A percentile compares a stretch with the other conserved stretches of the same genome.
Evolutionary conservation across 2,797 vertebrate species (phyloP).

Genomic region (Pogoniulus pusillus): DNA sequence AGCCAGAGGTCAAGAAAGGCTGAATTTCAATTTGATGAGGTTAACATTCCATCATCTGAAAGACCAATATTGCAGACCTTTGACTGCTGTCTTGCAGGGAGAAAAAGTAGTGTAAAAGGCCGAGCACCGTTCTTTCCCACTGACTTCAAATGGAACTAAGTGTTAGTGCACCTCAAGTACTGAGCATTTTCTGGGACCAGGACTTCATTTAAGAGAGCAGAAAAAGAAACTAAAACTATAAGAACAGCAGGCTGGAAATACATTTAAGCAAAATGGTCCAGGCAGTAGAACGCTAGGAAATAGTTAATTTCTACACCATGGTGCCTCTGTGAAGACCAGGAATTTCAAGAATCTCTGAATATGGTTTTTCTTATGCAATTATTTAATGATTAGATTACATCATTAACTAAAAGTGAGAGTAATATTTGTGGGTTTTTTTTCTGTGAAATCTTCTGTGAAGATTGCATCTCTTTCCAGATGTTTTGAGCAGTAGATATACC

Average conservation of each 20-base stretch:
- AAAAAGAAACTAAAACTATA: neutral
- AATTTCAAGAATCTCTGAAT: neutral
- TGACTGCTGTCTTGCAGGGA: neutral
- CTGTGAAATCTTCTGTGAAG: neutral
- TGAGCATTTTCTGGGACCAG: neutral
- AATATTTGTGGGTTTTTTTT: neutral
- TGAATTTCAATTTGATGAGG: constrained; percentile 15
- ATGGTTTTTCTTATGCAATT: neutral
- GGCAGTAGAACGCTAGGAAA: neutral
- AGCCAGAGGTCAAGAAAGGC: neutral
- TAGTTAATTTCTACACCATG: neutral
- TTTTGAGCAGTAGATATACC: neutral
- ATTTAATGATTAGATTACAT: neutral
- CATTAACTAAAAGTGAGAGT: neutral
- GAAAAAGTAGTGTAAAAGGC: neutral
- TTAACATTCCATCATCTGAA: neutral
- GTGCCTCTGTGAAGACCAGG: neutral
- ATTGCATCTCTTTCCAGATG: neutral
- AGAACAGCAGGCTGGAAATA: neutral
- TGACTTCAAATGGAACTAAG: constrained; percentile 16
- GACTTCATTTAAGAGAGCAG: neutral
- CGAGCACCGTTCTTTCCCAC: neutral
- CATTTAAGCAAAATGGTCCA: neutral
- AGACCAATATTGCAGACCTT: constrained; percentile 14
- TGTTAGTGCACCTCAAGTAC: neutral